These are phyloP conservation scores for Coenobita brevimanus DNA, from an alignment of 1,140 invertebrate species.

Conservation along the genomic window DNA sequence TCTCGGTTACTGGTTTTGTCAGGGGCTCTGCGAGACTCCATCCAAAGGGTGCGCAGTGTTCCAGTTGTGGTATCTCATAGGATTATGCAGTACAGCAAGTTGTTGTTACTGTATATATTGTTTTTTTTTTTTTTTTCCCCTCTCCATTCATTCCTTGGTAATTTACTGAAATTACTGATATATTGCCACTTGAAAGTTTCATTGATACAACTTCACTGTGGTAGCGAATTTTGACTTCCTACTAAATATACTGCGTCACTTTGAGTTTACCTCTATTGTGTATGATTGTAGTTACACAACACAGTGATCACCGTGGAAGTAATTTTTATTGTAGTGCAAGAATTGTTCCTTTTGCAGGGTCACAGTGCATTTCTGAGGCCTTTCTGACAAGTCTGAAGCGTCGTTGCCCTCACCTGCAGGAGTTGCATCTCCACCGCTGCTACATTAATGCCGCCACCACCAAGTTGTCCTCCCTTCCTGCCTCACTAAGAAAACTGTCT, in stretches of 20 bases:
- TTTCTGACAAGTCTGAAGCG: constrained; percentile 61
- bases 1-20: constrained; percentile 58
- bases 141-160: no score
- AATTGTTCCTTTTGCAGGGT: constrained; percentile 29
- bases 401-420: constrained; percentile 56
- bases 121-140: not conserved
- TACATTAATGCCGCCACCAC: constrained; percentile 61
- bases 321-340: no score
- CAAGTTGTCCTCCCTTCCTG: constrained; percentile 55
- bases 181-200: no score
- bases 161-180: no score
- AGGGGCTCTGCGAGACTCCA: constrained; percentile 32
- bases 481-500: constrained; percentile 57
- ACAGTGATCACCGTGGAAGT: no score
- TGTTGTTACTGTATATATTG: not conserved
- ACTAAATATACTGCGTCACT: no score
- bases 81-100: not conserved
- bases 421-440: constrained; percentile 55
- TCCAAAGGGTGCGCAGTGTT: constrained; percentile 47
- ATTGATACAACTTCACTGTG: no score
- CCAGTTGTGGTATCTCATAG: not conserved
- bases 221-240: no score
- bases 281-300: no score
- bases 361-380: constrained; percentile 59
- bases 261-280: no score